Conservation (phyloP, 2,888 invertebrate species). For the Netelia melanura region DNA sequence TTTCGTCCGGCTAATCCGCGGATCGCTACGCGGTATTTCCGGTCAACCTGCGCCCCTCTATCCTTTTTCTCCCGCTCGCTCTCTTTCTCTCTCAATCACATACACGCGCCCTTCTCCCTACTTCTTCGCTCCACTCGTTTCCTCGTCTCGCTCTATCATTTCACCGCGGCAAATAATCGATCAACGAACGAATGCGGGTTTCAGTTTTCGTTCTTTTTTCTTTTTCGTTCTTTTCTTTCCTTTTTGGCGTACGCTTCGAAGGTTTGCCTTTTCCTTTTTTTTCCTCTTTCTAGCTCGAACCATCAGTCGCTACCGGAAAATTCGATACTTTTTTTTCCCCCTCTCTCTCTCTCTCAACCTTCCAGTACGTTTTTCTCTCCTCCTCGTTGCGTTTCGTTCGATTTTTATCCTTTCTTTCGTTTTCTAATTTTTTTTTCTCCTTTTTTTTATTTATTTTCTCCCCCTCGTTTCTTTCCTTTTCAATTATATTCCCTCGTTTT, state of each 20-base stretch:
- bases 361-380: too few relatives aligned
- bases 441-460: too few relatives aligned
- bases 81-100: neutral
- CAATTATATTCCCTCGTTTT: too few relatives aligned
- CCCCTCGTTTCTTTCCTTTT: too few relatives aligned
- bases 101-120: neutral
- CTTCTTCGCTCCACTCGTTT: neutral
- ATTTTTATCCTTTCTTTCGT: too few relatives aligned
- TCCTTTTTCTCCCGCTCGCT: too few relatives aligned
- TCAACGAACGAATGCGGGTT: conserved; percentile 16
- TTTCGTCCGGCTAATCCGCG: conserved; percentile 53
- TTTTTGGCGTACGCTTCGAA: too few relatives aligned
- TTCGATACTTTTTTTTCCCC: neutral
- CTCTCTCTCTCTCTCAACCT: too few relatives aligned
- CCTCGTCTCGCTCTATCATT: neutral
- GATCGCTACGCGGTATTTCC: conserved; percentile 48
- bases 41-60: conserved; percentile 39
- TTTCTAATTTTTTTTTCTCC: too few relatives aligned
- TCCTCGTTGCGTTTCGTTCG: too few relatives aligned
- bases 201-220: neutral
- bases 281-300: neutral
- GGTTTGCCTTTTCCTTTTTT: too few relatives aligned
- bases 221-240: neutral
- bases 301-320: neutral
- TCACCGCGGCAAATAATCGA: conserved; percentile 32